Percentiles rank a stretch among this genome's conserved stretches.
Conservation (phyloP, 2,888 invertebrate genomes). For the Trichopoda pennipes region DNA sequence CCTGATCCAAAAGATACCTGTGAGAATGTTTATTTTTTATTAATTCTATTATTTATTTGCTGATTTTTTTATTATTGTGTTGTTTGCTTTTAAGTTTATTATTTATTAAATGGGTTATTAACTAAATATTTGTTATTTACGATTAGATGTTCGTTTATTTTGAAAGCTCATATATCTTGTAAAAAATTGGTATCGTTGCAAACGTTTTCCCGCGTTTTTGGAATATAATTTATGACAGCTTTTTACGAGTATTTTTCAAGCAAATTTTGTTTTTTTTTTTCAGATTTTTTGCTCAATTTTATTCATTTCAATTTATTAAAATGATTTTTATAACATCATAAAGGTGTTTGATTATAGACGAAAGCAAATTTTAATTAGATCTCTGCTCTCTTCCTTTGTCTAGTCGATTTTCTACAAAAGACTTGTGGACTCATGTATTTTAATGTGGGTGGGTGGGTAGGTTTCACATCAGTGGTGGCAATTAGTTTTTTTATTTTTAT, state of each 20-base stretch:
- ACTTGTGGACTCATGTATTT: constrained; percentile 3
- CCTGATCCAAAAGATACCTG: constrained; percentile 43
- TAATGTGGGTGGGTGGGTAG: constrained; percentile 34
- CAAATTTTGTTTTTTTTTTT: constrained; percentile 57
- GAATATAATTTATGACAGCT: constrained; percentile 29
- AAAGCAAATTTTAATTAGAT: constrained; percentile 1
- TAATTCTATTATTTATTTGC: constrained; percentile 36
- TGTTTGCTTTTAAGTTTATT: not conserved
- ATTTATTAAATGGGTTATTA: constrained; percentile 11
- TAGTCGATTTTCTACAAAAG: not conserved
- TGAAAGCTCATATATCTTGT: constrained; percentile 51
- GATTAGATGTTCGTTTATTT: constrained; percentile 11
- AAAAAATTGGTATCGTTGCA: constrained; percentile 20
- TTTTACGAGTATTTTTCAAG: constrained; percentile 8
- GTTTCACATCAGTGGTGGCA: not conserved
- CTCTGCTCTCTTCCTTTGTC: not conserved
- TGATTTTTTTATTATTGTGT: constrained; percentile 26
- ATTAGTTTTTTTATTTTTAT: constrained; percentile 9
- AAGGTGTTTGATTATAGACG: constrained; percentile 61
- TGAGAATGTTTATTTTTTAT: constrained; percentile 39
- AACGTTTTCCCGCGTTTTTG: constrained; percentile 12
- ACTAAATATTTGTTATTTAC: constrained; percentile 32
- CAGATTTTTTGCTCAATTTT: constrained; percentile 8
- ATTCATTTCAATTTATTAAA: constrained; percentile 55
- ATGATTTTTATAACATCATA: constrained; percentile 67